Percentiles rank a stretch among this genome's conserved stretches.
Conservation (phyloP, 2,797 vertebrate species). For the Allobates femoralis region DNA sequence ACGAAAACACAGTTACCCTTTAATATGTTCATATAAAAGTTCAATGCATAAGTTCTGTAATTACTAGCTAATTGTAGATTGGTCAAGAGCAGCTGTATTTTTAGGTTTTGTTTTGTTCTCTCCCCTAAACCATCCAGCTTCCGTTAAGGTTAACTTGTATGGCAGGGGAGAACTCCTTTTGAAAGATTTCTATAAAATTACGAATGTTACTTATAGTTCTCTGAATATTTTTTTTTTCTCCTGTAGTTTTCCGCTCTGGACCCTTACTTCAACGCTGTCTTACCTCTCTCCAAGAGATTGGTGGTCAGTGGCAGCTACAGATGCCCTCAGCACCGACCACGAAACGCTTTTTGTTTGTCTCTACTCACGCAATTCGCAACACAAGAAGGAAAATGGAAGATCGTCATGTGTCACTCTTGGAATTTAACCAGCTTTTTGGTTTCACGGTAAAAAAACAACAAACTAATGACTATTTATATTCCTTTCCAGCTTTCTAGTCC, state of each 20-base stretch:
- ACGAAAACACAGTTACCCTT: no score
- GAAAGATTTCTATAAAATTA: no score
- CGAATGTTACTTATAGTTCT: no score
- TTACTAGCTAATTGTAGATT: no score
- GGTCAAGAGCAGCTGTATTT: no score
- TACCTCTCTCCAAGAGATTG: slow-evolving; percentile 75
- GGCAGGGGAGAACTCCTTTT: no score
- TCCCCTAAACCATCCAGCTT: no score
- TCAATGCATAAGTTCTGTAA: no score
- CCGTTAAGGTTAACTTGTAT: no score
- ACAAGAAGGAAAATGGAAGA: slow-evolving; percentile 96
- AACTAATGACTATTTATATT: no score
- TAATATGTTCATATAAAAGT: no score
- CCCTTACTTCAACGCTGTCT: slow-evolving; percentile 35
- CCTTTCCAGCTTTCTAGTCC: background rate
- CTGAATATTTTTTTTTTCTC: background rate
- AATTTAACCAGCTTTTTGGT: slow-evolving; percentile 90
- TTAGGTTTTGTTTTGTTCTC: no score
- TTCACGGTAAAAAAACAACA: slow-evolving; percentile 74
- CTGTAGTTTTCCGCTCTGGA: slow-evolving; percentile 31
- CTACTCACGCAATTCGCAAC: slow-evolving; percentile 89
- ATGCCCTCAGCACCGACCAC: slow-evolving; percentile 62
- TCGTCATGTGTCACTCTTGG: slow-evolving; percentile 81
- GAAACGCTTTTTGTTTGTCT: slow-evolving; percentile 73
- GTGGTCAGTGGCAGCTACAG: slow-evolving; percentile 77